Base-by-base conservation (phyloP, 1,140 invertebrate genomes). In the Platyura marginata region DNA sequence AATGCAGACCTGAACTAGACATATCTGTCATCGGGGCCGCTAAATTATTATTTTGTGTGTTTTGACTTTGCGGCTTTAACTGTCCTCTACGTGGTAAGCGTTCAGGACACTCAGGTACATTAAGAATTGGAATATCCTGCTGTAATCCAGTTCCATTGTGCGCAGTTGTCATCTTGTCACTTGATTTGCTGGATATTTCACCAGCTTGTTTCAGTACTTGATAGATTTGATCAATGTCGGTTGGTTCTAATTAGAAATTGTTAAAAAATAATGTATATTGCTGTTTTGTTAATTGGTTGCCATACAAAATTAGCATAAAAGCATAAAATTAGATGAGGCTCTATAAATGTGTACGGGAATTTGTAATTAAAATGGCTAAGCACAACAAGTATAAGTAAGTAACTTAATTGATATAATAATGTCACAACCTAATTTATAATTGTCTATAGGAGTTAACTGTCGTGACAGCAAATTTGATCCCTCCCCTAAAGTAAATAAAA, bases 171-270 rank as follows among this genome's bases (percentile, higher is more conserved):
- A 22, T 36, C 13, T 13, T 10, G 13, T 36, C 36, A 11, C 6
- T 18, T 20, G 13, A 15, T 13, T 37, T 21, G 21, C 67, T 70
- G 55, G 73, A 72, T 61, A 90, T 79, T 72, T 89, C 84, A 52
- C 81, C 81, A 52, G 85, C 86, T 65, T 88, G 81, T 72, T 90
- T 90, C 69, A 92, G 72, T 58, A 90, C 83, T 71, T 87, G 85
- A 69, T 91, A 91, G 58, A 84, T 86, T 65, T 80, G 77, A 71
- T 91, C 86, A 68, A 87, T 77, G 70, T 85, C 81, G 63, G 40
- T 39, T 40, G 41, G 37, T 47, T 61, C 55, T 57, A 51, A 34
- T 23, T 33, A 32, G 25, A 41, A 23, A 23, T 40, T 40, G 10
- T n/a, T n/a, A n/a, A n/a, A n/a, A n/a, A n/a, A n/a, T n/a, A n/a